Base-by-base conservation (phyloP, 2,113 vertebrate species). In the Eulemur macaco region DNA sequence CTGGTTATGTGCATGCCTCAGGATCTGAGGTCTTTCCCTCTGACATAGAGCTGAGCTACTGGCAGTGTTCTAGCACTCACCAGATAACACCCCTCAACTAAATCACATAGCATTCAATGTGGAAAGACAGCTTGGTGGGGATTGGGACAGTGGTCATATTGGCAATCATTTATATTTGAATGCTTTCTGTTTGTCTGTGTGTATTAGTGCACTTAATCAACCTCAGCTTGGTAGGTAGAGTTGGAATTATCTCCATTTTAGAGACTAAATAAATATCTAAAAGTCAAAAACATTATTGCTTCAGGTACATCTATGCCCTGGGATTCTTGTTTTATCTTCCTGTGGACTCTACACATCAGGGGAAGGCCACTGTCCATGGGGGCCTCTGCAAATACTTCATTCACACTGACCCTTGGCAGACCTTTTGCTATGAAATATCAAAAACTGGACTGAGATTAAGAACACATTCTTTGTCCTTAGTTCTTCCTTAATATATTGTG, bases 261-360 rank as follows among this genome's bases (percentile, higher is more conserved):
- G 6, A 66, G 14, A 63, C 63, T 25, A 25, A 39, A 78, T 45
- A 42, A 39, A 68, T 15, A 45, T 7, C 7, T 73, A 12, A 39
- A 45, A 14, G 9, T 76, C 27, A 3, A 71, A 60, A 50, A 34
- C 5, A 15, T n/a, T 27, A 6, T 3, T 47, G 13, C 7, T 25
- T 2, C 4, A 1, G 15, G 23, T n/a, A 25, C n/a, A 2, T 25
- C 14, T 15, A 2, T 23, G 7, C 14, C 31, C 39, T 0, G 1
- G 8, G 20, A 29, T 77, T 74, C 42, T 58, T 8, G 9, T 45
- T 37, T 37, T 47, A 31, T 37, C 25, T 29, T 45, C 17, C 8
- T 34, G 2, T 4, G 0, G 17, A 4, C 17, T 34, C n/a, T 25
- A 18, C 6, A 21, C 42, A 2, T 31, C 8, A 15, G 11, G 0